Conservation (phyloP, 2,888 invertebrate genomes). For the Zaprionus bogoriensis region DNA sequence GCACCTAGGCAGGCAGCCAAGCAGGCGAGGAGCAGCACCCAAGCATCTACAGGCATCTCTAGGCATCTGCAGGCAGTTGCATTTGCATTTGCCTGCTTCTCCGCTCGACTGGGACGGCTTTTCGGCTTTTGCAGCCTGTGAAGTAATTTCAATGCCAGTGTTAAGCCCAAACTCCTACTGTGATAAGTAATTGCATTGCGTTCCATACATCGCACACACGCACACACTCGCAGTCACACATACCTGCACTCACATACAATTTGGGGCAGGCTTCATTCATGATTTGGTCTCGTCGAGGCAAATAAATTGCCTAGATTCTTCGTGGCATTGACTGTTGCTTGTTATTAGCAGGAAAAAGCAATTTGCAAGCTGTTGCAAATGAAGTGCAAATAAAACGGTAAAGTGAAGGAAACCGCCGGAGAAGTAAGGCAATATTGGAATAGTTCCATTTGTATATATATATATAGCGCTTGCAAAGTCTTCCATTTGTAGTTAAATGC, state of each 20-base stretch:
- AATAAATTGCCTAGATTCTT: conserved; percentile 67
- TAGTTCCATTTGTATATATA: too few relatives aligned
- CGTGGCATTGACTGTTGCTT: conserved; percentile 56
- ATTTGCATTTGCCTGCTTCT: conserved; percentile 73
- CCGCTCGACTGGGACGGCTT: neutral
- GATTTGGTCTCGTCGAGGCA: conserved; percentile 46
- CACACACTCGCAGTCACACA: neutral
- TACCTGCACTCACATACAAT: conserved; percentile 30
- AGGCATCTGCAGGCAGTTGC: conserved; percentile 4
- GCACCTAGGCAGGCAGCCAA: conserved; percentile 51
- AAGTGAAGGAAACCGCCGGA: too few relatives aligned
- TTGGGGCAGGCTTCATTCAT: conserved; percentile 67
- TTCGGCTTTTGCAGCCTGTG: conserved; percentile 26
- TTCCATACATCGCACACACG: conserved; percentile 31
- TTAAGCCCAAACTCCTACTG: conserved; percentile 60
- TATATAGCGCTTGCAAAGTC: too few relatives aligned
- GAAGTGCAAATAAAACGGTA: conserved; percentile 30
- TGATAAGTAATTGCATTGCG: conserved; percentile 76
- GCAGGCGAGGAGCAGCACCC: too few relatives aligned
- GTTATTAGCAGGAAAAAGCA: conserved; percentile 74
- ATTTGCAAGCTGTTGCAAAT: conserved; percentile 61
- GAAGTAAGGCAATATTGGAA: too few relatives aligned
- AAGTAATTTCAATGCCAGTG: conserved; percentile 63
- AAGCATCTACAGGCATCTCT: neutral
- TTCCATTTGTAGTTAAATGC: too few relatives aligned